A percentile compares a stretch with the other conserved stretches of the same genome.
These are phyloP conservation scores for Beaufortia kweichowensis DNA, from an alignment of 2,113 vertebrate species.

Conservation along the genomic window DNA sequence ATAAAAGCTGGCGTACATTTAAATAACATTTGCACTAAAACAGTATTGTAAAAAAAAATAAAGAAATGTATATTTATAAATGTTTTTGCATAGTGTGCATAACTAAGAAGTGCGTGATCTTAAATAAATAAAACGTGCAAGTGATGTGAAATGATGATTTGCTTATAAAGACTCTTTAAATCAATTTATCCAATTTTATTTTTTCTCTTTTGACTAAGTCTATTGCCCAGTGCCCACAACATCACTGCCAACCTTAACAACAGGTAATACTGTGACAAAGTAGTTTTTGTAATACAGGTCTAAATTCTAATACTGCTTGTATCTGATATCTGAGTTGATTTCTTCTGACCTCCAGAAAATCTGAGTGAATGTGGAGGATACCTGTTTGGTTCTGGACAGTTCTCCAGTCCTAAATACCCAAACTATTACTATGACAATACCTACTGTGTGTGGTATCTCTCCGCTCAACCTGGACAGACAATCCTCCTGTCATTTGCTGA, in stretches of 20 bases:
- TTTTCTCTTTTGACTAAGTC: background rate
- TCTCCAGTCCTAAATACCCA: slow-evolving; percentile 84
- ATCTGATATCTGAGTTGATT: no score
- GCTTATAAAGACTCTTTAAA: no score
- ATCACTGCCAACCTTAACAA: background rate
- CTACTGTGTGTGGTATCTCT: slow-evolving; percentile 82
- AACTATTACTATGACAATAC: slow-evolving; percentile 68
- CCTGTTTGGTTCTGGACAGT: slow-evolving; percentile 69
- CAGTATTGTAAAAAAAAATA: no score
- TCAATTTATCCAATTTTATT: background rate
- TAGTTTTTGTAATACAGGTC: background rate
- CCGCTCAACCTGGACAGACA: slow-evolving; percentile 69
- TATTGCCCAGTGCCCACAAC: background rate
- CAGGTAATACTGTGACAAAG: background rate
- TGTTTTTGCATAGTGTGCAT: no score
- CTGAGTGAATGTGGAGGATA: slow-evolving; percentile 73
- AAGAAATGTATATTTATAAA: no score
- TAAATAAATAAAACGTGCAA: no score
- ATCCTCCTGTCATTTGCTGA: slow-evolving; percentile 77
- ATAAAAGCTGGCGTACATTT: no score
- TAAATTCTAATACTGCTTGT: background rate
- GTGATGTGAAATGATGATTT: no score
- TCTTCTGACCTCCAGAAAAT: slow-evolving; percentile 25
- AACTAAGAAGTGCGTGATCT: no score
- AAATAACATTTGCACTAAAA: no score